Base-by-base conservation (phyloP, 2,113 vertebrate genomes). In the Rhynchopsitta pachyrhyncha region DNA sequence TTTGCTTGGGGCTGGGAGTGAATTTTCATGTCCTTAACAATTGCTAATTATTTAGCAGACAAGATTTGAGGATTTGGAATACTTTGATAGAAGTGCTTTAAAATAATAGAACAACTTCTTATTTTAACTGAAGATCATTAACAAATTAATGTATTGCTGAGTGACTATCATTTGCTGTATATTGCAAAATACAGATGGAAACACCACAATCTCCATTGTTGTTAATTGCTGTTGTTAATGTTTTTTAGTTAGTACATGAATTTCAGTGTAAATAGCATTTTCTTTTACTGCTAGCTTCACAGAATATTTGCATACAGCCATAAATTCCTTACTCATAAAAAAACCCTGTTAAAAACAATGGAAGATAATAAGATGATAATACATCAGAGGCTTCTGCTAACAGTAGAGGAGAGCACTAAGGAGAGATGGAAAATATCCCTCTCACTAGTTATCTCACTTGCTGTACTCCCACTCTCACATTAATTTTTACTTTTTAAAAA, bases 211-310 rank as follows among this genome's bases (percentile, higher is more conserved):
- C 86, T 82, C n/a, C 60, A 70, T 37, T 93, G 84, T 77, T 80
- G 68, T 91, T 95, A 95, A 96, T 93, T 96, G 90, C 63, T 91
- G 19, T 62, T 94, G 90, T 93, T 95, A 95, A 93, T 93, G 86
- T 20, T 88, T 94, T 96, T 86, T 93, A 92, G 77, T 88, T 79
- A 90, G 68, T 93, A 78, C 86, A 94, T 88, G 90, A 90, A 94
- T 92, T 94, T 68, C 90, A 57, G 76, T 88, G 85, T 95, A 96
- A 93, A 92, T 78, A 94, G 86, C 84, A 89, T 71, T 82, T 88
- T 39, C 71, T 91, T 93, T 88, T 83, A 69, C 68, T 94, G 49
- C 82, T 96, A 74, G 60, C 50, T 93, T 88, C 95, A 80, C 55
- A 60, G 90, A 92, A 15, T 82, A 78, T 96, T 93, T 96, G 73